Evolutionary conservation across 2,888 invertebrate species (phyloP), one percentile per base, ranked within the genome.

Genomic region (Octonoba sinensis): DNA sequence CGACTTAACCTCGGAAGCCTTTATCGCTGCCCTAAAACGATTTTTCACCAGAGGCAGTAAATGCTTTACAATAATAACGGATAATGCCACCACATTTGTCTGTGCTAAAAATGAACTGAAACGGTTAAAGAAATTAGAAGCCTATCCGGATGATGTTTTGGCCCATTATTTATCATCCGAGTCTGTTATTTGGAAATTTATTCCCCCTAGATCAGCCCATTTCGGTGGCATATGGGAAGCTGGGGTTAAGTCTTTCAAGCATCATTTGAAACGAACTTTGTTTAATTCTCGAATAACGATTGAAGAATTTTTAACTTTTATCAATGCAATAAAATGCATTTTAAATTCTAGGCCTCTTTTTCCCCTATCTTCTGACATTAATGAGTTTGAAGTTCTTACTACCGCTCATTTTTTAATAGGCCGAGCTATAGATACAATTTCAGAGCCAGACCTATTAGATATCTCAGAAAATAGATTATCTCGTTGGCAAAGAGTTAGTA

Each of bases 251-350:
- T 83, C 83, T 0, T 56, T 79, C 1, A 85, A 86, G 62, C 44
- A 54, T 56, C 84, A 85, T 54, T 24, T 85, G 3, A 65, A 73
- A 20, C 18, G 84, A 27, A 83, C 86, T 1, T 60, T 87, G 3
- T 86, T 86, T 0, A 83, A 85, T 2, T 46, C 84, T 15, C 83
- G 64, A 4, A 56, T 86, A 1, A 87, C 86, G 0, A 87, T 83
- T 62, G 87, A 88, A 71, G 87, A 88, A 67, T 75, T 87, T 15
- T 71, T 83, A 16, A 88, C 87, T 0, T 15, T 87, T 4, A 18
- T 87, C 20, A 85, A 84, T 15, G 85, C 86, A 81, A 86, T 87
- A 46, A 87, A 87, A 69, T 86, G 85, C 0, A 84, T 86, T 12
- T 72, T 87, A 3, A 87, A 87, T 73, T 86, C 86, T 12, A 64